Conservation (phyloP, 2,797 vertebrate species). For the Clamator glandarius region DNA sequence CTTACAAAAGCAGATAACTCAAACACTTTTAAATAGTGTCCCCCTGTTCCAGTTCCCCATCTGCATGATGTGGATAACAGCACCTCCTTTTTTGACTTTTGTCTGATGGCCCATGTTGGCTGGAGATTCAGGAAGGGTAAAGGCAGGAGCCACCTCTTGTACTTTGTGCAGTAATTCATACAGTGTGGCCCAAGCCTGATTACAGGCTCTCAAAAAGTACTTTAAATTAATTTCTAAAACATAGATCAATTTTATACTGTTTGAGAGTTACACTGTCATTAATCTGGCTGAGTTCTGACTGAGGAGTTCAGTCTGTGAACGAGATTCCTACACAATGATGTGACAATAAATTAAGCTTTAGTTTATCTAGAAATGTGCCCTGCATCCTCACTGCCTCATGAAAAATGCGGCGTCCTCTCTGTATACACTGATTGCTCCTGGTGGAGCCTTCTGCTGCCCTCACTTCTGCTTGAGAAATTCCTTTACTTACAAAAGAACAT, state of each 20-base stretch:
- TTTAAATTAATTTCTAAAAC: neutral
- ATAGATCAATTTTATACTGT: neutral
- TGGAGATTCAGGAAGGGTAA: neutral
- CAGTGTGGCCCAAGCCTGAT: neutral
- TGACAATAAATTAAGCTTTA: neutral
- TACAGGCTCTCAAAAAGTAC: neutral
- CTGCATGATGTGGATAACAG: neutral
- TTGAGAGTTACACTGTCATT: neutral
- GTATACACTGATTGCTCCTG: neutral
- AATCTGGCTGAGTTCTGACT: neutral
- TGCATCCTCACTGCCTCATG: neutral
- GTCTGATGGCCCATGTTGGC: neutral
- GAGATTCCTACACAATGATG: neutral
- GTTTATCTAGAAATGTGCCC: slow-evolving; percentile 13
- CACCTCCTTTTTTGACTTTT: neutral
- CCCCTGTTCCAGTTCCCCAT: neutral
- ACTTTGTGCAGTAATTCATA: neutral
- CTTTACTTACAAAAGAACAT: neutral
- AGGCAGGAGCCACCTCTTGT: neutral
- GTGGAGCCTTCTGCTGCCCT: neutral
- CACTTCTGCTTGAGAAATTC: neutral
- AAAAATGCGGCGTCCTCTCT: neutral
- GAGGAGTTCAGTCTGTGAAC: neutral
- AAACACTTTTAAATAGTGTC: neutral
- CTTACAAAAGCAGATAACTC: neutral